Conservation (phyloP, 2,113 vertebrate species). For the Rutilus rutilus region DNA sequence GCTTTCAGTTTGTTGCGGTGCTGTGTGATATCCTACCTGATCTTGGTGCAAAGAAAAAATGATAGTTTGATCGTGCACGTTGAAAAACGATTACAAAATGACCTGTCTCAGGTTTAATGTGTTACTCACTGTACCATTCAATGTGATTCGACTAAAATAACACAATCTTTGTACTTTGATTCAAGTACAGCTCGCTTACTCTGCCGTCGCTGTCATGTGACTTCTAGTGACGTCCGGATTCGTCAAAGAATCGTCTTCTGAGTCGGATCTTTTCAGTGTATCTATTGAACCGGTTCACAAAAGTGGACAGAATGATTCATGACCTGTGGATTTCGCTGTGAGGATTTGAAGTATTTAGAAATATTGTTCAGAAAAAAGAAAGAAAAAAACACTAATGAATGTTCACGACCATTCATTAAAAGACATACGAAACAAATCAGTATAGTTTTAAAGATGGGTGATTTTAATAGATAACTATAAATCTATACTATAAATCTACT, state of each 20-base stretch:
- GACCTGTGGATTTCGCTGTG: background rate
- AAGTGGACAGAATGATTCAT: background rate
- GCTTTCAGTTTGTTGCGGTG: background rate
- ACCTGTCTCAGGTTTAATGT: background rate
- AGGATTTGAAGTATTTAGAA: background rate
- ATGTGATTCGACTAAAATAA: background rate
- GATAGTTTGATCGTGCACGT: background rate
- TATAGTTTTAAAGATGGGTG: background rate
- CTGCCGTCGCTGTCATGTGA: background rate
- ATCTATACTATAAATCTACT: too few species aligned
- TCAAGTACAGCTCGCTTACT: background rate
- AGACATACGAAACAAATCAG: background rate
- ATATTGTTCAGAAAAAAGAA: background rate
- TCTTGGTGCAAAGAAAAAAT: conserved; percentile 12
- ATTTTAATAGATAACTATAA: background rate
- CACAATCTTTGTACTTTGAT: conserved; percentile 9
- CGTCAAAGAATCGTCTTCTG: background rate
- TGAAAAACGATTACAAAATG: background rate
- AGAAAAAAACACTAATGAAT: background rate
- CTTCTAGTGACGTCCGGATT: background rate
- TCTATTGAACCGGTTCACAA: background rate
- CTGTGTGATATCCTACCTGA: background rate
- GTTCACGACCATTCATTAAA: background rate
- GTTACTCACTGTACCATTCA: background rate
- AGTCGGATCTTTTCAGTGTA: background rate